Base-by-base conservation (phyloP, 1,140 invertebrate genomes). In the Campoletis sonorensis region DNA sequence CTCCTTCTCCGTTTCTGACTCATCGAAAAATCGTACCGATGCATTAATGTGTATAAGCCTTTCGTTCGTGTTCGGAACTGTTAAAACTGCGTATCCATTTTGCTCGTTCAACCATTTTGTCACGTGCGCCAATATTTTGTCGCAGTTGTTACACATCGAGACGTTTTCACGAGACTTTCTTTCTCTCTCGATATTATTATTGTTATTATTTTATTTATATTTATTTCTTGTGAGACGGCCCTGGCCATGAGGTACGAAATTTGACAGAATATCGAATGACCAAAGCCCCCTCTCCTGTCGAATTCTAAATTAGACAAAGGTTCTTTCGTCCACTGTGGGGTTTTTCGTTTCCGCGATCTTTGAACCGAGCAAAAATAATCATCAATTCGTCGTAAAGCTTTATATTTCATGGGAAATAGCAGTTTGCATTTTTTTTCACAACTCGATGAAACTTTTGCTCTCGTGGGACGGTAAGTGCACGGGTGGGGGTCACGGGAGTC, bases 71-170 rank as follows among this genome's bases (percentile, higher is more conserved):
- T 64, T 81, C 30, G 71, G 45, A 76, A 76, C 21, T 21, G 37
- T 78, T 5, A 49, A 37, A 30, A 70, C 67, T 54, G 79, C 78
- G 81, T 82, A 87, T 87, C 88, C 86, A 88, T 89, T 88, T 90
- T 89, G 86, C 84, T 79, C 82, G 87, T 88, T 77, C 88, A 89
- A 86, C 90, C 90, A 90, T 91, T 89, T 90, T 91, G 88, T 89
- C 33, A 45, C 40, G 40, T 45, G 64, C 49, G 33, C 71, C 49
- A 37, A 18, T 77, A 70, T 81, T 81, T 68, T 71, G 16, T 68
- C 26, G 15, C 68, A 37, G 40, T 45, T 45, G 8, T 11, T 45
- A 45, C 40, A 45, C 40, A 45, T 45, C 11, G 8, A 45, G 7
- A 45, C 40, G 8, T 45, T 45, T 13, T 10, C 40, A 13, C 40